Base-by-base conservation (phyloP, 2,113 vertebrate genomes). In the Trinectes maculatus region DNA sequence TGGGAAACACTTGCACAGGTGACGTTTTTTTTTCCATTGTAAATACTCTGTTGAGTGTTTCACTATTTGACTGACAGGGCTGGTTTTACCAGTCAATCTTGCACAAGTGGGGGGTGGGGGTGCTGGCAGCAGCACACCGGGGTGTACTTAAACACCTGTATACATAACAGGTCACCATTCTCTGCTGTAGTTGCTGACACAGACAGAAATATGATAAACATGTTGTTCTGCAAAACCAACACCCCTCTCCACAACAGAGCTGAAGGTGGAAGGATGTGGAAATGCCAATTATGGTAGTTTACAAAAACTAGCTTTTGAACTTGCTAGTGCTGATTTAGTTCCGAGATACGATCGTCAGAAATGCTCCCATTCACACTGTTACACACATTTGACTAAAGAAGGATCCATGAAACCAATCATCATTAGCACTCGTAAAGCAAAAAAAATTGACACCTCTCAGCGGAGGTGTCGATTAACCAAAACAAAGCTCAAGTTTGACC, bases 71-170 rank as follows among this genome's bases (percentile, higher is more conserved):
- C 61, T 13, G 4, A 66, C 58, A 3, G n/a, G 64, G 77, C 83
- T 51, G 57, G 79, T 88, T 77, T 57, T 34, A 81, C 87, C 53
- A 3, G 83, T 52, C 36, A 26, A 47, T 53, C 68, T 43, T 24
- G 31, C 18, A 7, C 11, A 19, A 0, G 2, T 6, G 29, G 39
- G 3, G 15, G 22, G 31, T 12, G 5, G 36, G 3, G 16, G 37
- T 21, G 4, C n/a, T 18, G 9, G 34, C 11, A 21, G 21, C 5
- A 61, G 52, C 12, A 12, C 29, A 51, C 18, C 25, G 26, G 6
- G 1, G 24, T 9, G 0, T 72, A 78, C 63, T 39, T 2, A 79
- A 84, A 85, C 59, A 62, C 49, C 71, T 25, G 28, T 40, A 49
- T 48, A 51, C 7, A 46, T 56, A 55, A 31, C 19, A 54, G 4